A percentile compares a stretch with the other conserved stretches of the same genome.
Evolutionary conservation across 2,113 vertebrate genomes (phyloP).

Genomic region (Oryzias melastigma): DNA sequence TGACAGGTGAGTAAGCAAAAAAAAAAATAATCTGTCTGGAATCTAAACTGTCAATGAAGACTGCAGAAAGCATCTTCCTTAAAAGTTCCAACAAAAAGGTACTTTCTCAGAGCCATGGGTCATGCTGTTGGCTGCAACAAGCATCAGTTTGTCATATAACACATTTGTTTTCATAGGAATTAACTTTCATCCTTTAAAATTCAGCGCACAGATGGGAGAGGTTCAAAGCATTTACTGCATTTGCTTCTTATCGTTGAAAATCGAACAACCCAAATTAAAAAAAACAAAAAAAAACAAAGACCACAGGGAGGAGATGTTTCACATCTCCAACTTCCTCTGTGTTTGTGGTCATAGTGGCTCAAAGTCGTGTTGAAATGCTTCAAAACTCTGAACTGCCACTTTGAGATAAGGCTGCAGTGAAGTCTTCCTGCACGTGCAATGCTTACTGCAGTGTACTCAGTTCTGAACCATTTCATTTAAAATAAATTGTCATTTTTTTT

Average conservation of each 20-base stretch:
- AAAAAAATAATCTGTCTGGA: no score
- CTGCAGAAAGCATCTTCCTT: not conserved
- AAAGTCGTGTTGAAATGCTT: slow-evolving; percentile 52
- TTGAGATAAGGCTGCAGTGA: slow-evolving; percentile 26
- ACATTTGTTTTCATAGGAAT: not conserved
- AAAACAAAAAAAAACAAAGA: slow-evolving; percentile 3
- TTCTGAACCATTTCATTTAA: no score
- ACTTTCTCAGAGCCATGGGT: slow-evolving; percentile 3
- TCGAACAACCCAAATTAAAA: slow-evolving; percentile 29
- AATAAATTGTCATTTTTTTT: no score
- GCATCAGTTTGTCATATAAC: not conserved
- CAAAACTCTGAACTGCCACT: slow-evolving; percentile 34
- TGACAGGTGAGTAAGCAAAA: no score
- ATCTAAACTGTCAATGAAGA: not conserved
- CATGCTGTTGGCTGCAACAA: not conserved
- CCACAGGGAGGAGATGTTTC: slow-evolving; percentile 31
- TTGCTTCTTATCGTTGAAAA: slow-evolving; percentile 37
- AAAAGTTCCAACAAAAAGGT: not conserved
- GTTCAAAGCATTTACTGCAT: not conserved
- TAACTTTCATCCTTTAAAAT: no score
- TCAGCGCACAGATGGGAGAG: no score
- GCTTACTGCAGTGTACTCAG: slow-evolving; percentile 2
- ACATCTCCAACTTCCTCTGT: slow-evolving; percentile 61
- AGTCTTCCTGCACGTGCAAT: slow-evolving; percentile 3
- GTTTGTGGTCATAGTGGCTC: slow-evolving; percentile 38